Base-by-base conservation (phyloP, 2,113 vertebrate species). In the Myiopsitta monachus region DNA sequence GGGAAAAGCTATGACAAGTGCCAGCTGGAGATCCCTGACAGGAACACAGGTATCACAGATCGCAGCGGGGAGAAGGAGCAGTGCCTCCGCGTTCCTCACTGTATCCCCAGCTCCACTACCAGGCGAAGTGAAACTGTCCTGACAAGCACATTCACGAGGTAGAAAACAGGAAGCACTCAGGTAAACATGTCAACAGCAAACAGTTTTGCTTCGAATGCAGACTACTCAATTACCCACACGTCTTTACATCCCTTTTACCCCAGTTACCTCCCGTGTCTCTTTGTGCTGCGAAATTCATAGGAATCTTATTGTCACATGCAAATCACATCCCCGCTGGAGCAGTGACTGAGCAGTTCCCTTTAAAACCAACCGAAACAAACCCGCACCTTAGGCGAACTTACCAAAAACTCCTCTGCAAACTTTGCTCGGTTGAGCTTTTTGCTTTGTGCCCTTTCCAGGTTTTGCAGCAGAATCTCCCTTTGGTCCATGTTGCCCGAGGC, bases 381-480 rank as follows among this genome's bases (percentile, higher is more conserved):
- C 63, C 2, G 7, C 21, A 33, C 54, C 70, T 49, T 3, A 15
- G 10, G 47, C 0, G 1, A 59, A 97, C 98, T 98, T 88, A 98
- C 98, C 98, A 97, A 85, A 95, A 98, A 98, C 86, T 98, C 98
- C 6, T 52, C 97, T 18, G 78, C 75, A 44, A 98, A 97, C 59
- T 97, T 96, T 5, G 96, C 96, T 24, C 12, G 83, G 90, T 64
- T 95, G 23, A 78, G 83, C 80, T 97, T 98, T 96, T 97, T 98
- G 88, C 39, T 87, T 39, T 83, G 96, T 52, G 75, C 93, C 70
- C 93, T 95, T 17, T 96, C 80, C 95, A 98, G 96, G 91, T 98
- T 97, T 44, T 91, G 97, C 19, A 89, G 97, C 87, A 98, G 96
- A 80, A 98, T 97, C 52, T 92, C 94, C 92, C 94, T 96, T 24